Conservation (phyloP, 2,888 invertebrate genomes). For the Germaria angustata region DNA sequence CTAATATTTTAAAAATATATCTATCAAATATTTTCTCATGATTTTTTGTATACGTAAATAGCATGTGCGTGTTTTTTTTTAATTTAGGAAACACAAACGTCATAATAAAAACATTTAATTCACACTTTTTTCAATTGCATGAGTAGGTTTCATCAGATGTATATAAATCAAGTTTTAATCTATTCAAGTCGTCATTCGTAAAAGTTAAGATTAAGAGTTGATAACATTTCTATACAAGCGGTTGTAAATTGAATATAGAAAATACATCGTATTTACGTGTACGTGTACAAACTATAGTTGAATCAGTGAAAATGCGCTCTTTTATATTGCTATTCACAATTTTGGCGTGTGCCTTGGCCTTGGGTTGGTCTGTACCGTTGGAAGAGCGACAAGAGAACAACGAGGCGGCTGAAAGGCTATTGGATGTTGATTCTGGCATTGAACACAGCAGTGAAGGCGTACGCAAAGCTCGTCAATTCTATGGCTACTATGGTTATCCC, state of each 20-base stretch:
- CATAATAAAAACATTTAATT: neutral
- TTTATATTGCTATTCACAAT: conserved; percentile 26
- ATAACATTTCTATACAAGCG: conserved; percentile 18
- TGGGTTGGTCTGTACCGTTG: conserved; percentile 28
- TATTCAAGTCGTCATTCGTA: conserved; percentile 27
- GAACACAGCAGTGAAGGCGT: conserved; percentile 17
- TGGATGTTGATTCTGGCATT: conserved; percentile 65
- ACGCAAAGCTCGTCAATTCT: conserved; percentile 66
- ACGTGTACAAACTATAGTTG: too few relatives aligned
- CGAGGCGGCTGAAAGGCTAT: conserved; percentile 39
- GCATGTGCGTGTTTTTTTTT: conserved; percentile 28
- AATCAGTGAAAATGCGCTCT: conserved; percentile 35
- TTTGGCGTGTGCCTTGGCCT: conserved; percentile 29
- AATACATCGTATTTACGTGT: too few relatives aligned
- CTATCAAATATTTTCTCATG: neutral
- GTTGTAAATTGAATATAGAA: neutral
- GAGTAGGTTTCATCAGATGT: neutral
- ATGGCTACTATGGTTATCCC: conserved; percentile 31
- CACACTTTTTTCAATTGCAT: conserved; percentile 18
- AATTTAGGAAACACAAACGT: conserved; percentile 15
- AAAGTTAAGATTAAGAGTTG: conserved; percentile 32
- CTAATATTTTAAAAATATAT: neutral
- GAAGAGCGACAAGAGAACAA: conserved; percentile 21
- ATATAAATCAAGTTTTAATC: conserved; percentile 39
- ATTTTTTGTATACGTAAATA: neutral